Evolutionary conservation across 2,888 invertebrate species (phyloP), one percentile per base, ranked within the genome.

Genomic region (Watsonalla cultraria): DNA sequence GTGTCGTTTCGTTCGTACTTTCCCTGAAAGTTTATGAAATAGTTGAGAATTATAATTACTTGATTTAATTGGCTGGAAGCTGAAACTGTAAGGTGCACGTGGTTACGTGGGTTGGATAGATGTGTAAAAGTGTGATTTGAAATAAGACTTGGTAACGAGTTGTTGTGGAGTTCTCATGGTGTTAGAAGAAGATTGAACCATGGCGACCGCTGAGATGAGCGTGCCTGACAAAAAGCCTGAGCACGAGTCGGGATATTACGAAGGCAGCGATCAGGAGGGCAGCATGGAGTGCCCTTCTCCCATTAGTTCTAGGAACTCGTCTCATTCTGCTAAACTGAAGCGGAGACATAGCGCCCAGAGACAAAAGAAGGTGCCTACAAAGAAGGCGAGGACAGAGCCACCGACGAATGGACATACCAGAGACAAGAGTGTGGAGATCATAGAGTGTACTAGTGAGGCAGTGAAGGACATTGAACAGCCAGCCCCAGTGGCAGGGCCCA

Each of bases 181-280:
- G 75, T 76, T 84, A 77, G 75, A 76, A 71, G 73, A 77, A 75
- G 80, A 77, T 70, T 88, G 74, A 89, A 76, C 87, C 86, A 90
- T 90, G 90, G 89, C 90, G 62, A 86, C 86, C 74, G 84, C 81
- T 74, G 92, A 91, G 76, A 93, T 93, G 93, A 92, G 90, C 74
- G 84, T 92, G 66, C 92, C 93, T 66, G 89, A 90, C 73, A 94
- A 94, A 69, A 93, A 93, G 70, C 92, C 93, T 66, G 94, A 94
- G 68, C 94, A 96, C 92, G 96, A 96, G 90, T 96, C 96, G 82
- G 96, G 96, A 62, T 96, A 95, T 81, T 96, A 95, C 92, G 96
- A 96, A 86, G 95, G 95, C 67, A 94, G 93, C 78, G 92, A 92
- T 74, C 92, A 92, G 72, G 93, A 93, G 76, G 92, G 92, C 64